Conservation (phyloP, 2,888 invertebrate genomes). For the Monoplex corrugatus region DNA sequence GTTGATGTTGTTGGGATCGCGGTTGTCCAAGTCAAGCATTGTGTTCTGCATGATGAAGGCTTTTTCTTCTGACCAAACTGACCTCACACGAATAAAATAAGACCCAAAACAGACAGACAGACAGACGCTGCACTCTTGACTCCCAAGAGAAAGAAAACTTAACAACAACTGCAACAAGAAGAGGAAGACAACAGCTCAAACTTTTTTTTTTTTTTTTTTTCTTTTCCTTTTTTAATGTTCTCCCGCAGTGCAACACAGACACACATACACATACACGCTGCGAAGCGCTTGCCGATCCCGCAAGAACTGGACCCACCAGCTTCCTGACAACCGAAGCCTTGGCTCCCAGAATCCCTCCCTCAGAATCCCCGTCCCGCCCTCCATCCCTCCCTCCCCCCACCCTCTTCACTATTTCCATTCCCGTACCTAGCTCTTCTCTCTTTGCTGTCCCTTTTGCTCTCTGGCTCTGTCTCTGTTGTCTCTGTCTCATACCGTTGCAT, state of each 20-base stretch:
- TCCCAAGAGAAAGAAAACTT: neutral
- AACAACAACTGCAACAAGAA: neutral
- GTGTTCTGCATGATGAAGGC: conserved; percentile 26
- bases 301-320: too few relatives aligned
- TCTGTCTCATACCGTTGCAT: neutral
- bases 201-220: too few relatives aligned
- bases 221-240: too few relatives aligned
- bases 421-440: neutral
- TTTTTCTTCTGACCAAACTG: neutral
- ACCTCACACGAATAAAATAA: neutral
- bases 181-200: too few relatives aligned
- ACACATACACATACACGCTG: too few relatives aligned
- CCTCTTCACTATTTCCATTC: too few relatives aligned
- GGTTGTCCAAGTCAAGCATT: conserved; percentile 59
- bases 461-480: neutral
- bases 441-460: neutral
- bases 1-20: conserved; percentile 69
- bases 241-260: too few relatives aligned
- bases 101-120: neutral
- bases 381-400: too few relatives aligned
- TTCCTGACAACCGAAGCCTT: too few relatives aligned
- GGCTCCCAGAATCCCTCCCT: too few relatives aligned
- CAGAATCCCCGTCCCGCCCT: too few relatives aligned
- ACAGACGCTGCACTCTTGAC: neutral
- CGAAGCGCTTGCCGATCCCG: too few relatives aligned